A percentile compares a stretch with the other conserved stretches of the same genome.
Evolutionary conservation across 2,113 vertebrate species (phyloP).

Genomic region (Aegypius monachus): DNA sequence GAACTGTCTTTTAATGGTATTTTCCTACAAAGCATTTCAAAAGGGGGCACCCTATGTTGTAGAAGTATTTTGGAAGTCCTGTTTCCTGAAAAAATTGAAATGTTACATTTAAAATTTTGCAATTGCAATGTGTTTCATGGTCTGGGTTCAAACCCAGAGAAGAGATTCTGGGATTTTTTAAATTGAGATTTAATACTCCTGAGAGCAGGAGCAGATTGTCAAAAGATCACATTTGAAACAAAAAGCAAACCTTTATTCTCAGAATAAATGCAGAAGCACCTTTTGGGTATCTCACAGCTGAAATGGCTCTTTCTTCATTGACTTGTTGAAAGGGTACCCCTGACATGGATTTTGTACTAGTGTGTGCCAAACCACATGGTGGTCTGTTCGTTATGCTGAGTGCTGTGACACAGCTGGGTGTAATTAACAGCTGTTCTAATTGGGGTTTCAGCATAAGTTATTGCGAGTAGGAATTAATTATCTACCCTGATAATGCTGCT

Average conservation of each 20-base stretch:
- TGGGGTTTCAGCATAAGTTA: background rate
- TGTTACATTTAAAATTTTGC: background rate
- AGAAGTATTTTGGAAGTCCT: background rate
- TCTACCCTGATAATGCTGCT: background rate
- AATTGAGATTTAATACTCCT: background rate
- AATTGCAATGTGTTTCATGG: fast-evolving
- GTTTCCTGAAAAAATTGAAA: background rate
- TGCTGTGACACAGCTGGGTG: background rate
- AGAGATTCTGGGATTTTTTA: background rate
- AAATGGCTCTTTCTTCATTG: background rate
- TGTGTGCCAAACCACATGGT: background rate
- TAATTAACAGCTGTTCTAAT: constrained; percentile 3
- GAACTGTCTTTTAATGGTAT: background rate
- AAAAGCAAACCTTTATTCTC: background rate
- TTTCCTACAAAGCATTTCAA: background rate
- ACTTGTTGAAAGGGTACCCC: background rate
- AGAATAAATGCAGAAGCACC: background rate
- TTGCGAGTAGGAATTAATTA: background rate
- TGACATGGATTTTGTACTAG: background rate
- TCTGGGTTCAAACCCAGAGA: background rate
- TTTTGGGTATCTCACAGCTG: background rate
- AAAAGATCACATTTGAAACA: background rate
- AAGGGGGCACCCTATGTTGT: background rate
- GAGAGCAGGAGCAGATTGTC: background rate
- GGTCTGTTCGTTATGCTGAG: background rate